These are phyloP conservation scores for Schrankia costaestrigalis DNA, from an alignment of 2,888 invertebrate species.

Conservation along the genomic window DNA sequence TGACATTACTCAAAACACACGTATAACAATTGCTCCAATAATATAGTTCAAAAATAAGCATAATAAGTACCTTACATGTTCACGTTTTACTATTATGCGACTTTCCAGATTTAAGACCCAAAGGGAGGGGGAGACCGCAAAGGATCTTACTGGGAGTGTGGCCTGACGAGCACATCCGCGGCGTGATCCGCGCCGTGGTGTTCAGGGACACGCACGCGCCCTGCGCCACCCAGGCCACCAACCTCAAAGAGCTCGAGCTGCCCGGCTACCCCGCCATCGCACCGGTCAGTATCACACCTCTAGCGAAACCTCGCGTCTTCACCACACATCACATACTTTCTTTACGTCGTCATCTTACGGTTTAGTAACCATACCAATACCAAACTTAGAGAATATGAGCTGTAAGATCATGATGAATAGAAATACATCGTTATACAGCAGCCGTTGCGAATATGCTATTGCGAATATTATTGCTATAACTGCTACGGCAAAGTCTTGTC, in stretches of 20 bases:
- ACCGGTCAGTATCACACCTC: slow-evolving; percentile 67
- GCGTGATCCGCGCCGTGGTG: slow-evolving; percentile 94
- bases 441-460: slow-evolving; percentile 55
- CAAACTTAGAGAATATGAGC: background rate
- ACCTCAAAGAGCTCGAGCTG: slow-evolving; percentile 86
- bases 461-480: slow-evolving; percentile 38
- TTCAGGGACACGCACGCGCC: slow-evolving; percentile 89
- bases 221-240: slow-evolving; percentile 84
- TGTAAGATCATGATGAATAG: slow-evolving; percentile 12
- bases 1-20: too few relatives aligned
- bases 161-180: slow-evolving; percentile 96
- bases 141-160: slow-evolving; percentile 94
- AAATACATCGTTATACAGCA: slow-evolving; percentile 12
- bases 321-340: background rate
- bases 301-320: slow-evolving; percentile 10
- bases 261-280: slow-evolving; percentile 65
- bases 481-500: slow-evolving; percentile 31
- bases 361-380: background rate
- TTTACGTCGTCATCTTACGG: slow-evolving; percentile 11
- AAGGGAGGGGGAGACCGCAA: slow-evolving; percentile 94
- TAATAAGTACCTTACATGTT: slow-evolving; percentile 53
- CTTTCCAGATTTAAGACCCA: slow-evolving; percentile 90
- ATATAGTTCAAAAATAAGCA: slow-evolving; percentile 11
- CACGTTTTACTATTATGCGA: slow-evolving; percentile 75
- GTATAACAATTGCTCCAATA: too few relatives aligned